phyloP scores from a whole-genome alignment of 2,797 vertebrate genomes.

The Sylvia borin region DNA sequence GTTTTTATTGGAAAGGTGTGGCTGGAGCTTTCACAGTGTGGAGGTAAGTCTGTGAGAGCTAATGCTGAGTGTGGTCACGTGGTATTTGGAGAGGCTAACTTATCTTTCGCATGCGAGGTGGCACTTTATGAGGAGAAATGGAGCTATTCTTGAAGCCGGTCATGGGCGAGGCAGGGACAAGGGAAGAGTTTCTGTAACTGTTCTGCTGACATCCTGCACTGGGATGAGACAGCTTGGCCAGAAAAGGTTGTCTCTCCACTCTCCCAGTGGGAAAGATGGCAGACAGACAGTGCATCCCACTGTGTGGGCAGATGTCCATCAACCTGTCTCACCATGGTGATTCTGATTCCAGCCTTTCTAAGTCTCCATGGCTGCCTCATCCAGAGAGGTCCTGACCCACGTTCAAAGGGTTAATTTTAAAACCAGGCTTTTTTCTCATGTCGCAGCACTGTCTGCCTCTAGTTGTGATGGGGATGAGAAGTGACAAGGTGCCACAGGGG shows the following conservation, averaged over 20 bases:
- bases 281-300: not conserved
- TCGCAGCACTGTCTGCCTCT: not conserved
- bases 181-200: not conserved
- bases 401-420: not conserved
- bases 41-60: not conserved
- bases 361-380: not conserved
- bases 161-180: not conserved
- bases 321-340: fast-evolving
- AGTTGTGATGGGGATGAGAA: not conserved
- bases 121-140: fast-evolving
- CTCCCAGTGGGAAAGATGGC: not conserved
- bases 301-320: not conserved
- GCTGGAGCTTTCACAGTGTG: not conserved
- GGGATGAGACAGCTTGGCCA: not conserved
- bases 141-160: not conserved
- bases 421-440: fast-evolving
- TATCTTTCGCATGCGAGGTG: not conserved
- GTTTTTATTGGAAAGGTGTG: not conserved
- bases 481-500: not conserved
- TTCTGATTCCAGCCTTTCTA: not conserved
- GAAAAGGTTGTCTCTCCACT: not conserved
- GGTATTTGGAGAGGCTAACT: not conserved
- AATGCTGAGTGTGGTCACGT: not conserved
- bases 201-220: not conserved
- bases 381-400: not conserved